Percentiles rank a stretch among this genome's conserved stretches.
Conservation (phyloP, 2,113 vertebrate genomes). For the Rissa tridactyla region DNA sequence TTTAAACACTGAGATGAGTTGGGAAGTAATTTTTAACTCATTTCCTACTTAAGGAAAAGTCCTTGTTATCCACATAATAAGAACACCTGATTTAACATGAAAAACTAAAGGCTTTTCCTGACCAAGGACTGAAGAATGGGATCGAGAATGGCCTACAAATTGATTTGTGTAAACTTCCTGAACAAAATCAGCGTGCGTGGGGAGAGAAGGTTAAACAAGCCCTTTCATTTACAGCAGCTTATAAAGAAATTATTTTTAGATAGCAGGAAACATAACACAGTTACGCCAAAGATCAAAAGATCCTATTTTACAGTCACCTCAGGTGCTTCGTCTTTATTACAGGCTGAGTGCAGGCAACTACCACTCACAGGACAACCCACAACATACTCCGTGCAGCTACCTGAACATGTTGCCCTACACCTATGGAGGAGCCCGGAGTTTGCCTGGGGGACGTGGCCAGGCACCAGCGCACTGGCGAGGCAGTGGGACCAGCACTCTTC, state of each 20-base stretch:
- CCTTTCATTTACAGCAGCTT: slow-evolving; percentile 18
- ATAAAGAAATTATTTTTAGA: slow-evolving; percentile 62
- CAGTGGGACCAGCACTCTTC: not conserved
- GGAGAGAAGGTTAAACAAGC: slow-evolving; percentile 43
- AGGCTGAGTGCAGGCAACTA: not conserved
- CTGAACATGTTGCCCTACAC: not conserved
- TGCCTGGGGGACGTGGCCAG: not conserved
- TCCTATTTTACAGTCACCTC: slow-evolving; percentile 5
- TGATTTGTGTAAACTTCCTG: slow-evolving; percentile 5
- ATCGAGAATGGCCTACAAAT: not conserved
- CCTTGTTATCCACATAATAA: not conserved
- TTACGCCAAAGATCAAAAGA: slow-evolving; percentile 44
- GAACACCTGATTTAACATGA: not conserved
- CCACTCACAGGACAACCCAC: not conserved
- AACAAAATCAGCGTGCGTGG: not conserved
- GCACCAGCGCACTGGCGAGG: rapidly evolving
- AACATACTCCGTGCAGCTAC: not conserved
- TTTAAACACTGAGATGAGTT: not conserved
- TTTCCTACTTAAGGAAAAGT: not conserved
- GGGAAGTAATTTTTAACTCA: not conserved
- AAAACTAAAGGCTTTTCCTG: not conserved
- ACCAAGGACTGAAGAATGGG: not conserved
- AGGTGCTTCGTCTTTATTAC: slow-evolving; percentile 10
- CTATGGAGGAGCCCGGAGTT: not conserved
- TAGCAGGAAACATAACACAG: slow-evolving; percentile 35